These are phyloP conservation scores for Mormyrus proboscirostris DNA, from an alignment of 2,797 vertebrate genomes.

Conservation along the genomic window DNA sequence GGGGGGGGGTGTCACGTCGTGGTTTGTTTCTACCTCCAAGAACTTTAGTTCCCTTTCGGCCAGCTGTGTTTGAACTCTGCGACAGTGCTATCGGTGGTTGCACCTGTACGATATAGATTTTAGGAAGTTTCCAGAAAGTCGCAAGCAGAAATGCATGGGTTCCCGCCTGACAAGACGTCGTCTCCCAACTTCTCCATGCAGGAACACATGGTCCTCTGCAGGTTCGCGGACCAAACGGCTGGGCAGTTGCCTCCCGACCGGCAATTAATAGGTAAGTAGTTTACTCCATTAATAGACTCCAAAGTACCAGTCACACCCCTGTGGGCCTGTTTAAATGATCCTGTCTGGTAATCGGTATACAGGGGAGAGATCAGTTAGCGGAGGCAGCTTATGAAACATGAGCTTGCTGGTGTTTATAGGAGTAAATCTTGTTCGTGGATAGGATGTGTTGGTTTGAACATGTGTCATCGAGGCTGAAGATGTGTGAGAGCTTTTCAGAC, in stretches of 20 bases:
- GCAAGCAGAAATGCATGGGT: neutral
- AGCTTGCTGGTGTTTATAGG: neutral
- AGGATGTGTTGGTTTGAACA: neutral
- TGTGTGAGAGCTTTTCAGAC: neutral
- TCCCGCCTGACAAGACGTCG: neutral
- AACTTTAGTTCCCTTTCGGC: neutral
- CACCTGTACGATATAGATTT: neutral
- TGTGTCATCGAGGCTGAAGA: neutral
- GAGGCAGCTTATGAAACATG: neutral
- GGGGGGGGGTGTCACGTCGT: neutral
- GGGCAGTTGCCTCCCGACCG: slow-evolving; percentile 79
- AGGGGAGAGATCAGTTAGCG: neutral
- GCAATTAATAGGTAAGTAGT: slow-evolving; percentile 71
- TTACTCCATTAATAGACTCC: neutral
- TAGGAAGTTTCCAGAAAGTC: neutral
- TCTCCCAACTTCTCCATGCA: slow-evolving; percentile 35
- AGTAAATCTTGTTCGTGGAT: neutral
- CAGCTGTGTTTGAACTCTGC: neutral
- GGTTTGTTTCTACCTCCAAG: neutral
- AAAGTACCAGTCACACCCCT: neutral
- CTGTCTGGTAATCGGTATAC: neutral
- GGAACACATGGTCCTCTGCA: slow-evolving; percentile 97
- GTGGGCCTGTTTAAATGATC: neutral
- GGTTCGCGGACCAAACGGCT: slow-evolving; percentile 95
- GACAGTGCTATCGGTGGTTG: too few relatives aligned